phyloP scores from a whole-genome alignment of 2,113 vertebrate genomes.

The Hypanus sabinus region DNA sequence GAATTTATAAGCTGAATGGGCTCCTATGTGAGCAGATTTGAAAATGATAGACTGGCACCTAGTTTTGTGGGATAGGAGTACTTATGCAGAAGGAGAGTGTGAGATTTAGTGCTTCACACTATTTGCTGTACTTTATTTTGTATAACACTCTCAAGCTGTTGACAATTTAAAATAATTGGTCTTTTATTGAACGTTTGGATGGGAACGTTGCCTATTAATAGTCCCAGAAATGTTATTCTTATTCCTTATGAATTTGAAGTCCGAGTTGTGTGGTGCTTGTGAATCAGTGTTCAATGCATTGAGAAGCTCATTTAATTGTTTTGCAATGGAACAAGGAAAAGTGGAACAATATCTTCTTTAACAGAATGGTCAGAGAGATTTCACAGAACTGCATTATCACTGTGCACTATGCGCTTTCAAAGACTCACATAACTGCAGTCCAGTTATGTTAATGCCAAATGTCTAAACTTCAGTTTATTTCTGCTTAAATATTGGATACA shows the following conservation, averaged over 20 bases:
- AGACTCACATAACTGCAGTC: not conserved
- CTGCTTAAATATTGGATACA: not conserved
- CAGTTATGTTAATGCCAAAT: not conserved
- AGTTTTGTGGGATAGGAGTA: not conserved
- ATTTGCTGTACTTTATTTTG: not conserved
- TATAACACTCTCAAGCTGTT: not conserved
- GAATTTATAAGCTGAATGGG: too few relatives aligned
- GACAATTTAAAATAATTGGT: not conserved
- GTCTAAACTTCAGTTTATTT: not conserved
- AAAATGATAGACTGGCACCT: not conserved
- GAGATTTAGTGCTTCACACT: not conserved
- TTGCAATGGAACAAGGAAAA: not conserved
- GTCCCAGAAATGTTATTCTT: not conserved
- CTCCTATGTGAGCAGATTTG: too few relatives aligned
- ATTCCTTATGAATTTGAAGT: not conserved
- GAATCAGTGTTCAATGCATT: not conserved
- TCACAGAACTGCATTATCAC: not conserved
- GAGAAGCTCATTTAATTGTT: not conserved
- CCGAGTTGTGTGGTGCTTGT: not conserved
- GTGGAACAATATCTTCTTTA: not conserved
- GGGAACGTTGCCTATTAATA: not conserved
- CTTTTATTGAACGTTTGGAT: not conserved
- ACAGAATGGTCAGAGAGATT: not conserved
- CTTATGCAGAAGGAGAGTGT: not conserved
- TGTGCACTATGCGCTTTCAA: not conserved